Percentiles rank a stretch among this genome's conserved stretches.
Evolutionary conservation across 2,888 invertebrate species (phyloP).

Genomic region (Lycocerus yunnanus): DNA sequence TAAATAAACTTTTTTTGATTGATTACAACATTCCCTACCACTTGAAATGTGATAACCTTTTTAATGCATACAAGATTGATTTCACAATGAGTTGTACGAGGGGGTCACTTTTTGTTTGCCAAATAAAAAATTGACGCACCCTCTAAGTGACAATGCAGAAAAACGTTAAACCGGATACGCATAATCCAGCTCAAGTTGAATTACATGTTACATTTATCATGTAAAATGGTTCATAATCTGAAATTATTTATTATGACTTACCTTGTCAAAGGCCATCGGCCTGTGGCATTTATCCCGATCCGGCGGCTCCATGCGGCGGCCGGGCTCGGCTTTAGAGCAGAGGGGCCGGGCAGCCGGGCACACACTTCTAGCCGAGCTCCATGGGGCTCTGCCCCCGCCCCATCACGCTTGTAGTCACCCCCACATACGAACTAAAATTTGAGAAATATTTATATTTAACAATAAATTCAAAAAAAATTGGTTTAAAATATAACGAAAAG

Average conservation of each 20-base stretch:
- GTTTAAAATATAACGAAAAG: neutral
- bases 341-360: slow-evolving; percentile 72
- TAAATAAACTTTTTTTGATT: neutral
- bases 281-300: slow-evolving; percentile 57
- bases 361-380: slow-evolving; percentile 84
- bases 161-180: neutral
- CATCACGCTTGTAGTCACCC: slow-evolving; percentile 80
- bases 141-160: neutral
- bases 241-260: slow-evolving; percentile 42
- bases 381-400: slow-evolving; percentile 80
- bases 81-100: neutral
- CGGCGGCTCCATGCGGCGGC: slow-evolving; percentile 50
- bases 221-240: neutral
- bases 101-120: neutral
- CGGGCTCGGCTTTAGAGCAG: slow-evolving; percentile 48
- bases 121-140: neutral
- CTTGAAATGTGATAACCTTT: neutral
- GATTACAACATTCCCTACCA: neutral
- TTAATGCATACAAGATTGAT: neutral
- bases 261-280: slow-evolving; percentile 78
- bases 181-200: neutral
- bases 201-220: neutral
- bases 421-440: slow-evolving; percentile 68
- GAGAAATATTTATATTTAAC: slow-evolving; percentile 20
- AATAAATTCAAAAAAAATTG: neutral